Percentiles rank a stretch among this genome's conserved stretches.
phyloP scores from a whole-genome alignment of 2,113 vertebrate species.

The Eidolon helvum region DNA sequence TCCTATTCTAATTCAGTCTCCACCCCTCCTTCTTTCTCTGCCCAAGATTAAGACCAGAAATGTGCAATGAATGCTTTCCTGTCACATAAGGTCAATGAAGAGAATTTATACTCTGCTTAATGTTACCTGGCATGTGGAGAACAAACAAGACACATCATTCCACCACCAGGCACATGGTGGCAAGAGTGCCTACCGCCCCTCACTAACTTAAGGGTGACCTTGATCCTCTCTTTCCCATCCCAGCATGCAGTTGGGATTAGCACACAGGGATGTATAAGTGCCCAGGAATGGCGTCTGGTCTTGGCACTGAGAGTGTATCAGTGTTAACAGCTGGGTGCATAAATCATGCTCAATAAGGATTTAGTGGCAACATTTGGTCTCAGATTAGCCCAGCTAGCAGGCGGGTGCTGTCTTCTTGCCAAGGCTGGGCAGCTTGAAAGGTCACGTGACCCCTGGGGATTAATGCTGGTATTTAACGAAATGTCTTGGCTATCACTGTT shows the following conservation, averaged over 20 bases:
- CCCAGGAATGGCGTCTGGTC: neutral
- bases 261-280: neutral
- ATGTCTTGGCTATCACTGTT: constrained; percentile 64
- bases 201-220: neutral
- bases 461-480: constrained; percentile 75
- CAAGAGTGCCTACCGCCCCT: neutral
- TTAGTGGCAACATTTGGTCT: constrained; percentile 47
- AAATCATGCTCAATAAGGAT: constrained; percentile 62
- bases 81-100: neutral
- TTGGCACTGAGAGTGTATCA: constrained; percentile 7
- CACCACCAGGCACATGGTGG: neutral
- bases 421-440: constrained; percentile 51
- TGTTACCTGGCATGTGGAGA: neutral
- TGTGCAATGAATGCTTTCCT: neutral
- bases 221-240: neutral
- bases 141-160: neutral
- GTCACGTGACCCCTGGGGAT: constrained; percentile 58
- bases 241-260: constrained; percentile 23
- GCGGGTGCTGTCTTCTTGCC: constrained; percentile 51
- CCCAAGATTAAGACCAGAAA: constrained; percentile 18
- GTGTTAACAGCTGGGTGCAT: constrained; percentile 59
- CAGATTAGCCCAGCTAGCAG: constrained; percentile 58
- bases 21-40: neutral
- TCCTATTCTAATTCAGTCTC: neutral
- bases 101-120: neutral